These are phyloP conservation scores for Mormyrus iriodes DNA, from an alignment of 2,113 vertebrate species.

Conservation along the genomic window DNA sequence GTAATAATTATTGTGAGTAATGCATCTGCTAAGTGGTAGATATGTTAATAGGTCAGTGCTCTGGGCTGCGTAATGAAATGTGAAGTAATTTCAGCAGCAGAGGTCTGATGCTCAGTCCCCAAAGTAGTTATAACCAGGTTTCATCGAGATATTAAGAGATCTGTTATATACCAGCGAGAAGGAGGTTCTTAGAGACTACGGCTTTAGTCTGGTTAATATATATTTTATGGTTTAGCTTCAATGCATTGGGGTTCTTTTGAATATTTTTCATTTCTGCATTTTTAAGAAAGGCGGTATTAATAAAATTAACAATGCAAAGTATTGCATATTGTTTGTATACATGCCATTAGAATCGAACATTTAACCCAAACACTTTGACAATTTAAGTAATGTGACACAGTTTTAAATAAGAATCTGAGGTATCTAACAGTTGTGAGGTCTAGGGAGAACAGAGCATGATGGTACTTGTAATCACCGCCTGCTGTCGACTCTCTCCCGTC, in stretches of 20 bases:
- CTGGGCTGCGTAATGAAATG: not conserved
- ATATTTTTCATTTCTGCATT: not conserved
- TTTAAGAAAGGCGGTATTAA: not conserved
- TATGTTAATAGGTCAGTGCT: not conserved
- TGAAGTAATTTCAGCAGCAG: not conserved
- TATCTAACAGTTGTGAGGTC: not conserved
- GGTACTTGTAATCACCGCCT: not conserved
- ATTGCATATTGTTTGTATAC: not conserved
- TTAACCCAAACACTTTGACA: not conserved
- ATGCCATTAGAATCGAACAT: not conserved
- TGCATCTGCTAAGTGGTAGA: not conserved
- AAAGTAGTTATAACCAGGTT: not conserved
- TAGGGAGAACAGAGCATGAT: not conserved
- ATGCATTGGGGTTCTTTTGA: not conserved
- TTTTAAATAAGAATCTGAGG: not conserved
- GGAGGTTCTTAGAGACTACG: not conserved
- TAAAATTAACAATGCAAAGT: not conserved
- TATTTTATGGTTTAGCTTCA: not conserved
- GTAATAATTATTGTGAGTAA: not conserved
- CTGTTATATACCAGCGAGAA: not conserved
- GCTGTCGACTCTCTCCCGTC: constrained; percentile 28
- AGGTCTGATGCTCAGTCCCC: not conserved
- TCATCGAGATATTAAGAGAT: not conserved
- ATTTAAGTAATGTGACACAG: not conserved
- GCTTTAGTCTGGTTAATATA: not conserved